Evolutionary conservation across 2,113 vertebrate genomes (phyloP), one percentile per base, ranked within the genome.

Genomic region (Phyllopteryx taeniolatus): DNA sequence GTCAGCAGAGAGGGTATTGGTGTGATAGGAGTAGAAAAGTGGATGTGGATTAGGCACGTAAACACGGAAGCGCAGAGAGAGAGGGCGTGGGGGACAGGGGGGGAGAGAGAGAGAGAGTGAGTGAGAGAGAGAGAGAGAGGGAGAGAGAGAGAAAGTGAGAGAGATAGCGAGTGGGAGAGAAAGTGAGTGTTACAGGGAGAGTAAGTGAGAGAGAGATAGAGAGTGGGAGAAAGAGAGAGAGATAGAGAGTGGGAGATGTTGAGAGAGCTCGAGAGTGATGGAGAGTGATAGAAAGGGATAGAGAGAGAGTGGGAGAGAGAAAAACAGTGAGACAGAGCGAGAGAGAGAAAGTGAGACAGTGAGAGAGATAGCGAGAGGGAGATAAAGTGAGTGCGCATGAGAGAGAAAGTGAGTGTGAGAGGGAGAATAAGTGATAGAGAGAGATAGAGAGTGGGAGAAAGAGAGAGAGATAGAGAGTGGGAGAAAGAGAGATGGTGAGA

Each of bases 1-100:
- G 42, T 77, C 57, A 84, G 72, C 68, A 39, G 78, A 75, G 72
- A 35, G 51, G 59, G 62, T 54, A 47, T 64, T 74, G 70, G 78
- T 19, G 68, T 46, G 66, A 78, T 56, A 77, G 57, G 51, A 82
- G 70, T 33, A 70, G 69, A 68, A 31, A n/a, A 56, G 60, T 65
- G 68, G 33, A 74, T 71, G 60, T 66, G 59, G 72, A 80, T 65
- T 68, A 44, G 79, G 59, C 27, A 61, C 39, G 46, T 33, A n/a
- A 42, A 56, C 35, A 44, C 5, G 46, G 15, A 22, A 7, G 27
- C 27, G 27, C 27, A 60, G 27, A 67, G 43, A 54, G 27, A n/a
- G n/a, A n/a, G n/a, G n/a, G n/a, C n/a, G n/a, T n/a, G n/a, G n/a
- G n/a, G n/a, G n/a, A n/a, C 27, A 1, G 27, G 27, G 27, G 27